Base-by-base conservation (phyloP, 1,140 invertebrate species). In the Drosophila baimaii region DNA sequence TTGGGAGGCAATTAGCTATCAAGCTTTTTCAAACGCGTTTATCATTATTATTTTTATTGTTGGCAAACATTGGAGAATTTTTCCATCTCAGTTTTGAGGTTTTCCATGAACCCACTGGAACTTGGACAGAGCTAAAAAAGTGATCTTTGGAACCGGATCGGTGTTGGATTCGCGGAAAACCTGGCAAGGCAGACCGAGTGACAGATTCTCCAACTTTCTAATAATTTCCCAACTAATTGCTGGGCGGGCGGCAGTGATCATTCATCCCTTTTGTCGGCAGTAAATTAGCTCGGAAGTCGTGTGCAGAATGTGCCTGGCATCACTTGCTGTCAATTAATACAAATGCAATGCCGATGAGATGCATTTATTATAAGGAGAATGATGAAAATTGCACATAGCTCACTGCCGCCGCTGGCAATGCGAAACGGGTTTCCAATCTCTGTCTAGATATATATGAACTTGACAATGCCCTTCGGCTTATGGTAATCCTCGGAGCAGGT, bases 241-340 rank as follows among this genome's bases (percentile, higher is more conserved):
- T 19, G 25, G n/a, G 19, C 51, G 51, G 31, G 51, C 51, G 35
- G 52, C 21, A 44, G 52, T 64, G 56, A 37, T 15, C 39, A 35
- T 27, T 57, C 63, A 47, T 70, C 41, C 65, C 51, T 69, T 62
- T 35, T 54, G 73, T 39, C 41, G 41, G 41, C 41, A 71, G 52
- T 71, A 58, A 58, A 63, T 69, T 74, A 58, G 23, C 37, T 56
- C 31, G 25, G 7, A 61, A 65, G 54, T 77, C 78, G 71, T 81
- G 78, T 73, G 68, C 47, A 25, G 74, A 49, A 57, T 64, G 39
- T 27, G 19, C 52, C 46, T 43, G 47, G 44, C 29, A 52, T 39
- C 56, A 35, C 51, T 33, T 56, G 35, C 31, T 59, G 65, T n/a
- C 66, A 70, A 71, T 70, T 70, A 76, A 46, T 69, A 15, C 13